These are phyloP conservation scores for Callyntrura guangdongensis DNA, from an alignment of 2,888 invertebrate species.

Conservation along the genomic window DNA sequence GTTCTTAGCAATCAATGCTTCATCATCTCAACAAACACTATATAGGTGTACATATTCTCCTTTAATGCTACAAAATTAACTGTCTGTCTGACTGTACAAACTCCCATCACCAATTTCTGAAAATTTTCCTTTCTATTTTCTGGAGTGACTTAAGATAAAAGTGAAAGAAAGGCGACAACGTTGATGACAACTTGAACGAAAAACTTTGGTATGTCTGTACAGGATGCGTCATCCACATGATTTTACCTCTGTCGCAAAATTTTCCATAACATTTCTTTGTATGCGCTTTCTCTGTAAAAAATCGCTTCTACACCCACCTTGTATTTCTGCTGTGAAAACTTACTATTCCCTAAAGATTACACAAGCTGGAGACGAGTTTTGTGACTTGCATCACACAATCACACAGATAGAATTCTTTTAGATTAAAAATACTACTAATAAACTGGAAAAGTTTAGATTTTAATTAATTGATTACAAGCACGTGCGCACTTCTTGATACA, in stretches of 20 bases:
- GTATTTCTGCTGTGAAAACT: neutral
- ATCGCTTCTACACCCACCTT: neutral
- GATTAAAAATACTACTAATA: neutral
- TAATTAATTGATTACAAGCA: neutral
- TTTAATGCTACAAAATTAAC: constrained; percentile 41
- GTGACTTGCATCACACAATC: neutral
- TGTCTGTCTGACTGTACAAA: constrained; percentile 23
- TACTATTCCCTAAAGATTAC: constrained; percentile 30
- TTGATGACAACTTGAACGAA: neutral
- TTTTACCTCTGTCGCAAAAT: neutral
- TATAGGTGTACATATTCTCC: constrained; percentile 5
- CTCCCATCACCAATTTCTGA: constrained; percentile 65
- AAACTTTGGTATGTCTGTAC: neutral
- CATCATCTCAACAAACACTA: too few relatives aligned
- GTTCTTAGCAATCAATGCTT: neutral
- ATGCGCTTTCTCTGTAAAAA: neutral
- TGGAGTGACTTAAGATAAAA: neutral
- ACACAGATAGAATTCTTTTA: neutral
- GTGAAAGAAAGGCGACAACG: neutral
- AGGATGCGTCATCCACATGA: neutral
- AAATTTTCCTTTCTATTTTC: constrained; percentile 21
- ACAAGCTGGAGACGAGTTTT: neutral
- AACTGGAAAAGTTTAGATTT: neutral
- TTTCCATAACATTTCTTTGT: constrained; percentile 1
- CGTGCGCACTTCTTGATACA: too few relatives aligned